Evolutionary conservation across 2,888 invertebrate species (phyloP).

Genomic region (Eupithecia centaureata): DNA sequence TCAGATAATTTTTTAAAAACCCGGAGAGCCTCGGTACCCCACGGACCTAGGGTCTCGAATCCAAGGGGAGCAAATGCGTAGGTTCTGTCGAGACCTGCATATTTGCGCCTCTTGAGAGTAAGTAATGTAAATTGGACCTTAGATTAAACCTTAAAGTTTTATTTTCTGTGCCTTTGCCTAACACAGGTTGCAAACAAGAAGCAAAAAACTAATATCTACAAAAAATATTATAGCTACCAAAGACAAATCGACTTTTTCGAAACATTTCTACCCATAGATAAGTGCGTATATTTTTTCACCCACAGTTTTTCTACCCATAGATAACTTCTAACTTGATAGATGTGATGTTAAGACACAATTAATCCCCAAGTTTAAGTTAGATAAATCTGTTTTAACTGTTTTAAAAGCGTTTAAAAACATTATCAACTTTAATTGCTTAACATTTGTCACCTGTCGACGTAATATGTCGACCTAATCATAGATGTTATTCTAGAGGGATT

Average conservation of each 20-base stretch:
- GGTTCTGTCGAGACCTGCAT: no score
- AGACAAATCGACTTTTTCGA: conserved; percentile 55
- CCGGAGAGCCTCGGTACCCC: no score
- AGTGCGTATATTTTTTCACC: not conserved
- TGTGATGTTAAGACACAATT: conserved; percentile 63
- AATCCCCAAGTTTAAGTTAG: conserved; percentile 58
- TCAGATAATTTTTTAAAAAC: no score
- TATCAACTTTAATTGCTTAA: conserved; percentile 36
- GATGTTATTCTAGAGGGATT: not conserved
- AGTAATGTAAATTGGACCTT: no score
- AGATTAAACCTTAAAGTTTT: no score
- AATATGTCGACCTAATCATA: not conserved
- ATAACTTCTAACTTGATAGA: conserved; percentile 61
- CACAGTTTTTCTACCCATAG: conserved; percentile 45
- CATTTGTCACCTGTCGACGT: conserved; percentile 29
- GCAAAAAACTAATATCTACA: not conserved
- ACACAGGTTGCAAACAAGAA: not conserved
- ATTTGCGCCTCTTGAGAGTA: no score
- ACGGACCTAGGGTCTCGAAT: no score
- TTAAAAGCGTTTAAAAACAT: conserved; percentile 37
- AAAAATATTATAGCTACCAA: conserved; percentile 33
- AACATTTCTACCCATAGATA: conserved; percentile 23
- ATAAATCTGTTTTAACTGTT: conserved; percentile 50
- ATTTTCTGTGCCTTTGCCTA: no score
- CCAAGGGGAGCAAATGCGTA: no score